Base-by-base conservation (phyloP, 1,140 invertebrate genomes). In the Helicorthomorpha holstii region DNA sequence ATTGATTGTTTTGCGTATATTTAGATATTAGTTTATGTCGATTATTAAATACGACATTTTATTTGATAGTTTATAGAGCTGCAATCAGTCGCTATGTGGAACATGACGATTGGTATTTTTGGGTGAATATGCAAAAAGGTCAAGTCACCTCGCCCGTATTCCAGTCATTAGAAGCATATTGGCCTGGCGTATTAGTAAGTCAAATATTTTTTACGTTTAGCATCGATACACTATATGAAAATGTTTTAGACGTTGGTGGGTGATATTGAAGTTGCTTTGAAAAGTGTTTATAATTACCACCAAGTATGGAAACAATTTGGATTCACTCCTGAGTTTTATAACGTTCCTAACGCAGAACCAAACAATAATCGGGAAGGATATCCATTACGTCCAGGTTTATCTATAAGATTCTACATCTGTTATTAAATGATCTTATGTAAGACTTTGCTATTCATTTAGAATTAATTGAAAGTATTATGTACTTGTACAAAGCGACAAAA, bases 121-220 rank as follows among this genome's bases (percentile, higher is more conserved):
- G 91, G 93, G 92, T 89, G 1, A 85, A 88, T 22, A 96, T 96
- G 91, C 77, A 80, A 12, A 89, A 91, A 64, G 96, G 92, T 0
- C 82, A 89, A 62, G 83, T 97, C 1, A 95, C 93, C 2, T 70
- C 97, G 55, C 92, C 95, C 0, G 83, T 98, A 1, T 98, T 98
- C 66, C 95, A 98, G 65, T 97, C 91, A 0, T 71, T 99, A 10
- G 95, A 99, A 72, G 86, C 94, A 0, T 99, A 91, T 65, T 99
- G 93, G 92, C 96, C 96, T 1, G 94, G 95, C 2, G 74, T 98
- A 27, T 73, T 94, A 56, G 92, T 91, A 64, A 59, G 61, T 61
- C 29, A 19, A 7, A 46, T 22, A 7, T 4, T 7, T 19, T 25
- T 46, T 34, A 7, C n/a, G n/a, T n/a, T n/a, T n/a, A n/a, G n/a